A percentile compares a stretch with the other conserved stretches of the same genome.
These are phyloP conservation scores for Pycnomerus fuliginosus DNA, from an alignment of 2,888 invertebrate species.

Conservation along the genomic window DNA sequence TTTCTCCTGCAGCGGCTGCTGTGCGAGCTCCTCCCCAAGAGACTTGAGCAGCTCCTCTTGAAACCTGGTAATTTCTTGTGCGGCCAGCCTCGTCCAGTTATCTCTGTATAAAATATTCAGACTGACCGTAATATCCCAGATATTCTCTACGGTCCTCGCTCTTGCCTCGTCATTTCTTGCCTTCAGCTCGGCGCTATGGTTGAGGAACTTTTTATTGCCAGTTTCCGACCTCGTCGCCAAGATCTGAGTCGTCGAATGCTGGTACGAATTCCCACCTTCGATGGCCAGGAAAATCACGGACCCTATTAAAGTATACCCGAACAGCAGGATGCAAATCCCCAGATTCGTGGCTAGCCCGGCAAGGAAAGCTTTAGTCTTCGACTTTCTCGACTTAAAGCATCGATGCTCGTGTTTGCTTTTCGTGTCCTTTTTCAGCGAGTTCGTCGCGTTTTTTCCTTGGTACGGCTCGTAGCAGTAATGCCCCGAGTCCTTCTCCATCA, in stretches of 20 bases:
- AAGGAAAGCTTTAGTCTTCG: conserved; percentile 58
- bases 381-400: conserved; percentile 25
- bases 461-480: conserved; percentile 54
- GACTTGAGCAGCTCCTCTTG: conserved; percentile 80
- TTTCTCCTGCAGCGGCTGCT: conserved; percentile 42
- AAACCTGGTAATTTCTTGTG: conserved; percentile 69
- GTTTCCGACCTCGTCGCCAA: conserved; percentile 57
- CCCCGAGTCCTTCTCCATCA: conserved; percentile 47
- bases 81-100: conserved; percentile 85
- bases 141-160: conserved; percentile 76
- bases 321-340: conserved; percentile 74
- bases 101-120: conserved; percentile 81
- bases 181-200: conserved; percentile 50
- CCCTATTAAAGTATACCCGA: conserved; percentile 74
- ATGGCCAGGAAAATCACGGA: conserved; percentile 84
- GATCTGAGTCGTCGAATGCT: conserved; percentile 54
- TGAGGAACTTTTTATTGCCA: conserved; percentile 41
- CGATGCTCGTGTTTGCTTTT: conserved; percentile 19
- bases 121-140: conserved; percentile 88
- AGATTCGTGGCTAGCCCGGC: conserved; percentile 78
- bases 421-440: conserved; percentile 45
- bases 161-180: conserved; percentile 60
- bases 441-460: conserved; percentile 45
- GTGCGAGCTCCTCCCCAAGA: conserved; percentile 72
- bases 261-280: conserved; percentile 67